These are phyloP conservation scores for Torymus texanus DNA, from an alignment of 2,888 invertebrate species.

Conservation along the genomic window DNA sequence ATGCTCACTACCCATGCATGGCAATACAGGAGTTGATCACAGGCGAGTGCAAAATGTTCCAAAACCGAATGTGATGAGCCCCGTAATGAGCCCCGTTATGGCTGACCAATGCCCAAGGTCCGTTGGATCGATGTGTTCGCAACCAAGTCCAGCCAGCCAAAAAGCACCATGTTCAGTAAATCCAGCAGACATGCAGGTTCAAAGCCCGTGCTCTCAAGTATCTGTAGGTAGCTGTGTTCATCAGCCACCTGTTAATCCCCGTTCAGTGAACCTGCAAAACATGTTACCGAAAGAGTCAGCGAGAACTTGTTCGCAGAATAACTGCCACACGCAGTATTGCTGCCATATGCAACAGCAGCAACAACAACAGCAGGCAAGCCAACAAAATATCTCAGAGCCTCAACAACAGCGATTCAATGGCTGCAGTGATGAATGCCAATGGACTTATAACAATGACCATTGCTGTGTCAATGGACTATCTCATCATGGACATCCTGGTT, in stretches of 20 bases:
- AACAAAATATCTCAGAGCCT: constrained; percentile 57
- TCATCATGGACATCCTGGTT: constrained; percentile 67
- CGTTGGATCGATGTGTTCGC: constrained; percentile 56
- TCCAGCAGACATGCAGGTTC: constrained; percentile 53
- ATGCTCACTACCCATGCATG: constrained; percentile 70
- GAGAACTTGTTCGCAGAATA: constrained; percentile 60
- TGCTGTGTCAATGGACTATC: constrained; percentile 66
- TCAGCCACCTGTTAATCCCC: constrained; percentile 31
- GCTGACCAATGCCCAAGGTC: constrained; percentile 59
- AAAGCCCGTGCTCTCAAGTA: constrained; percentile 55
- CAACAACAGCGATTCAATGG: constrained; percentile 63
- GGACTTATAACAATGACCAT: constrained; percentile 77
- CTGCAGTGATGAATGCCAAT: constrained; percentile 72
- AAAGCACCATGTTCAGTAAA: constrained; percentile 48
- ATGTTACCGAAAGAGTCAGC: constrained; percentile 48
- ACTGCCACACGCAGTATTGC: constrained; percentile 60
- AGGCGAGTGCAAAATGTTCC: constrained; percentile 21
- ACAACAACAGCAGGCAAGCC: constrained; percentile 60
- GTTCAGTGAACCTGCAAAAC: constrained; percentile 32
- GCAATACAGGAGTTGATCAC: constrained; percentile 37
- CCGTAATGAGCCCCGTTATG: constrained; percentile 53
- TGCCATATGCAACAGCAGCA: constrained; percentile 62
- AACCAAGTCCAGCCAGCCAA: constrained; percentile 54
- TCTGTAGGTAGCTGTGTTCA: constrained; percentile 54
- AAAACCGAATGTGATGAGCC: constrained; percentile 44